phyloP scores from a whole-genome alignment of 2,113 vertebrate genomes.

The Cettia cetti region DNA sequence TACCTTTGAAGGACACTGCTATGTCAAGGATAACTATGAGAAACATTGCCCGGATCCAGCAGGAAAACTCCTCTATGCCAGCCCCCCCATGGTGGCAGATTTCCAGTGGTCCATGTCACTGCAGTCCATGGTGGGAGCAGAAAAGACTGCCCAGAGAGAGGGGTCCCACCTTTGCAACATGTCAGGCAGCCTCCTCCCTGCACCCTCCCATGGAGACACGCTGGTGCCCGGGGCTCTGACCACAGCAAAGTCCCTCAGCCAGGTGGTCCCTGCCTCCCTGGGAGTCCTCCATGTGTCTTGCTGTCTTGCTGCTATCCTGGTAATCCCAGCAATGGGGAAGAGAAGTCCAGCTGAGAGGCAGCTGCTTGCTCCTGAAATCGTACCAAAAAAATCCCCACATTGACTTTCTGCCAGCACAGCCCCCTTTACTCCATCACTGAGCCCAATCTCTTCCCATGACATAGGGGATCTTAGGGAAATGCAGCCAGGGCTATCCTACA shows the following conservation, averaged over 20 bases:
- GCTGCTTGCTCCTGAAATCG: constrained; percentile 11
- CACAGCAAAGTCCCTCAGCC: background rate
- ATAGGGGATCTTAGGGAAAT: background rate
- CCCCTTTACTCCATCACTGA: background rate
- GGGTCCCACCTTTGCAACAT: background rate
- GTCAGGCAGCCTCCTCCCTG: background rate
- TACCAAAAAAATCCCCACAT: background rate
- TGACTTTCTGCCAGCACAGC: background rate
- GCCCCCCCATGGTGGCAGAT: background rate
- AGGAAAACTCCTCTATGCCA: background rate
- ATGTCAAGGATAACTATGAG: background rate
- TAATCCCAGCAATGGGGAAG: background rate
- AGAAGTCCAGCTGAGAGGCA: background rate
- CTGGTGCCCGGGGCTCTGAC: rapidly evolving
- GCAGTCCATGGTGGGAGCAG: background rate
- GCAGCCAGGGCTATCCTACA: background rate
- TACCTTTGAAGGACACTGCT: background rate
- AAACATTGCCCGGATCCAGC: rapidly evolving
- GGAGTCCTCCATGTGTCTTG: background rate
- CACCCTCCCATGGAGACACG: rapidly evolving
- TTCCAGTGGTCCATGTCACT: rapidly evolving
- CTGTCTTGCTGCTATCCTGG: background rate
- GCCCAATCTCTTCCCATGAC: background rate
- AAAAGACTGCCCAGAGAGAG: background rate
- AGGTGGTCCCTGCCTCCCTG: background rate